Evolutionary conservation across 2,888 invertebrate species (phyloP).

Genomic region (Volucella zonaria): DNA sequence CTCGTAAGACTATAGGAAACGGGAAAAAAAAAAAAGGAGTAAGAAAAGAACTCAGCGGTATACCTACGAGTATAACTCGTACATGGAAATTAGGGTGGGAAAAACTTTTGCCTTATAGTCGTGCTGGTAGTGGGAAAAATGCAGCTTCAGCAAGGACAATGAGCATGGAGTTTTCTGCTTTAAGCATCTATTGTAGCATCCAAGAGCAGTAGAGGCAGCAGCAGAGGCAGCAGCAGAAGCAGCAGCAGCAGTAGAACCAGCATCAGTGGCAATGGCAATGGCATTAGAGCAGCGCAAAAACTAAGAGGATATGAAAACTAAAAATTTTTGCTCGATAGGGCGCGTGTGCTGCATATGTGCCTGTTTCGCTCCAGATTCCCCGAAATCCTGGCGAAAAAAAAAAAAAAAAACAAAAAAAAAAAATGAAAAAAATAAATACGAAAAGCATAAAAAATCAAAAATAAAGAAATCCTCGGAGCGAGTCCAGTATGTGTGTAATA

Average conservation of each 20-base stretch:
- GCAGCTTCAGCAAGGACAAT: slow-evolving; percentile 10
- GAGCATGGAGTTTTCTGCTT: too few relatives aligned
- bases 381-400: slow-evolving; percentile 1
- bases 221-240: not conserved
- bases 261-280: too few relatives aligned
- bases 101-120: slow-evolving; percentile 10
- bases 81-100: slow-evolving; percentile 65
- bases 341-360: slow-evolving; percentile 72
- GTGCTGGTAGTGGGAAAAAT: slow-evolving; percentile 58
- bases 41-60: slow-evolving; percentile 8
- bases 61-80: not conserved
- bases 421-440: not conserved
- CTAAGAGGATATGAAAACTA: slow-evolving; percentile 53
- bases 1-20: slow-evolving; percentile 29
- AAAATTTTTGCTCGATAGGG: slow-evolving; percentile 56
- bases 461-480: too few relatives aligned
- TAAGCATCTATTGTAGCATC: too few relatives aligned
- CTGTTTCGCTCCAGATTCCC: slow-evolving; percentile 15
- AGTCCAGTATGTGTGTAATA: slow-evolving; percentile 35
- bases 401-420: not conserved
- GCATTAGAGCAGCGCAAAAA: slow-evolving; percentile 17
- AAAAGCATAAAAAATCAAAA: not conserved
- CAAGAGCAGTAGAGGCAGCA: slow-evolving; percentile 6
- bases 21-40: not conserved
- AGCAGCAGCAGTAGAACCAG: slow-evolving; percentile 9